phyloP scores from a whole-genome alignment of 2,888 invertebrate species.

The Drosophila borborema region DNA sequence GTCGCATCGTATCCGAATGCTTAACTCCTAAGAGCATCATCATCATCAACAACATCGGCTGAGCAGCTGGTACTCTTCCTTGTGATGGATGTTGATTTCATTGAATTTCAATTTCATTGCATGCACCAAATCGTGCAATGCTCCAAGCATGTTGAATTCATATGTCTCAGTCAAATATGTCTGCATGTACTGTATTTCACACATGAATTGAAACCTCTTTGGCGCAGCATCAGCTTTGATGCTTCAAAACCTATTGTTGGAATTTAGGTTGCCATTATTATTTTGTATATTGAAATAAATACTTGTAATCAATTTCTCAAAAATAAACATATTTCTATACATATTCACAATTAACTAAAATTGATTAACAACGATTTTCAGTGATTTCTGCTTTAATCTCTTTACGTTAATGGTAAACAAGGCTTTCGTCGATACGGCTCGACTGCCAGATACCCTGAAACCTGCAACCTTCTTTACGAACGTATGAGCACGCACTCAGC shows the following conservation, averaged over 20 bases:
- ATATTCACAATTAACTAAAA: too few relatives aligned
- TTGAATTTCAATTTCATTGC: slow-evolving; percentile 55
- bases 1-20: slow-evolving; percentile 5
- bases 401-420: too few relatives aligned
- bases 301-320: not conserved
- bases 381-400: too few relatives aligned
- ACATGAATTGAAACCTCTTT: slow-evolving; percentile 1
- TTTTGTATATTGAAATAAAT: not conserved
- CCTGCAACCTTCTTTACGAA: too few relatives aligned
- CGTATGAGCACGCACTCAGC: too few relatives aligned
- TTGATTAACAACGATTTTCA: too few relatives aligned
- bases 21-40: slow-evolving; percentile 2
- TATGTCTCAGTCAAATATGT: slow-evolving; percentile 21
- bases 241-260: not conserved
- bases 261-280: not conserved
- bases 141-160: slow-evolving; percentile 20
- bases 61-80: not conserved
- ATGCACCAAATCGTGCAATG: not conserved
- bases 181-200: slow-evolving; percentile 9
- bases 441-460: too few relatives aligned
- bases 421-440: too few relatives aligned
- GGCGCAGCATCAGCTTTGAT: not conserved
- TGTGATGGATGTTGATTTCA: slow-evolving; percentile 46
- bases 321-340: too few relatives aligned
- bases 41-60: not conserved